phyloP scores from a whole-genome alignment of 2,888 invertebrate genomes.

The Nephrotoma appendiculata region DNA sequence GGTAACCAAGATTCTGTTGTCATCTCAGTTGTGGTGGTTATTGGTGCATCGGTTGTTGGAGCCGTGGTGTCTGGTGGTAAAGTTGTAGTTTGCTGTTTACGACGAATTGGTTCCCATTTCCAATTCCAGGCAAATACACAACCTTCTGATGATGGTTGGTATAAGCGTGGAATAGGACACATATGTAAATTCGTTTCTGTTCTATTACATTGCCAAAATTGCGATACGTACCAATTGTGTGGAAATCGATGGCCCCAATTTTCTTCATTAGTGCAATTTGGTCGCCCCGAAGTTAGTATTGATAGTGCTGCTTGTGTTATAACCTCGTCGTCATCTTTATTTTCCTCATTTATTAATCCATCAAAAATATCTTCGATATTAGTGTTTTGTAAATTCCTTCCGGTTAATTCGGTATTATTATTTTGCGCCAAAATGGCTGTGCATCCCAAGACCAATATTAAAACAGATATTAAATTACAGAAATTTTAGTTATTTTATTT shows the following conservation, averaged over 20 bases:
- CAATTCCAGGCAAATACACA: not conserved
- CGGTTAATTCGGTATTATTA: not conserved
- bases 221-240: not conserved
- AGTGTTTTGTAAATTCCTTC: not conserved
- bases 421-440: not conserved
- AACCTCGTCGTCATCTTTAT: not conserved
- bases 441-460: not conserved
- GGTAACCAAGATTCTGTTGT: not conserved
- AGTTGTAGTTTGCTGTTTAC: not conserved
- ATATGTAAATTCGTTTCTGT: not conserved
- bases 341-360: not conserved
- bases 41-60: not conserved
- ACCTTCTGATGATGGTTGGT: not conserved
- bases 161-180: not conserved
- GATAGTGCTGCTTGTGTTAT: not conserved
- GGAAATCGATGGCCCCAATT: not conserved
- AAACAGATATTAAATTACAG: not conserved
- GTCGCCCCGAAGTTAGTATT: not conserved
- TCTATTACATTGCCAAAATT: not conserved
- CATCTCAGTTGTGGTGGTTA: not conserved
- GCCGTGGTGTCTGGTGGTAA: not conserved
- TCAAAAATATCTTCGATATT: not conserved
- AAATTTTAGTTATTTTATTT: not conserved
- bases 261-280: not conserved
- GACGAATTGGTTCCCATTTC: not conserved